Base-by-base conservation (phyloP, 1,140 invertebrate genomes). In the Sarcophaga bullata region DNA sequence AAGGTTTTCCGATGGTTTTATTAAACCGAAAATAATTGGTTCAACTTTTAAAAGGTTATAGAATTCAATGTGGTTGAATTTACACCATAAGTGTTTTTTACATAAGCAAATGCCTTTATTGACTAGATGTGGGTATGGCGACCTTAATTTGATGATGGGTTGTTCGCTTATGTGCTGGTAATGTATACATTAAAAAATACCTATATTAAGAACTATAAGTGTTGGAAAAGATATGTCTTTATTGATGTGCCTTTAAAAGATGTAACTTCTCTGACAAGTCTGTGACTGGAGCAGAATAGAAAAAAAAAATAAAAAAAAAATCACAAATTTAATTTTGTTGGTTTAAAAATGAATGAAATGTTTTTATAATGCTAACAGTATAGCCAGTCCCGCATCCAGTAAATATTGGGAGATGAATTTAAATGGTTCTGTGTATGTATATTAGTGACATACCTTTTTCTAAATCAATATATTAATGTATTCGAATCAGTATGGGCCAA, bases 91-190 rank as follows among this genome's bases (percentile, higher is more conserved):
- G 25, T 37, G 25, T 37, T 37, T 2, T 37, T 37, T 37, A 37
- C 25, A 37, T 37, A 37, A 37, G 25, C 25, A 37, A 10, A 52
- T 52, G 50, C 62, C 15, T 68, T 68, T 25, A 68, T 19, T 10
- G 50, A 25, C 62, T 19, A 19, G 62, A 68, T 68, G 62, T 68
- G 62, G 62, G 8, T 68, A 19, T 68, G 62, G 10, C 19, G 17
- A 8, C 17, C 54, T 6, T 58, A 58, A 58, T 13, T n/a, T 58
- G 15, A n/a, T n/a, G n/a, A n/a, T n/a, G 13, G 17, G 7, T 7
- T 78, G 49, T 48, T 78, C 50, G 75, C 75, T 50, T 78, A 48
- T 11, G 25, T 19, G 75, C 75, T 78, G 73, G 75, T 78, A 78
- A 78, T 78, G 75, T 78, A 78, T 78, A 50, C 13, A 47, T 48